Conservation (phyloP, 1,140 invertebrate species). For the Ostrea denselamellosa region DNA sequence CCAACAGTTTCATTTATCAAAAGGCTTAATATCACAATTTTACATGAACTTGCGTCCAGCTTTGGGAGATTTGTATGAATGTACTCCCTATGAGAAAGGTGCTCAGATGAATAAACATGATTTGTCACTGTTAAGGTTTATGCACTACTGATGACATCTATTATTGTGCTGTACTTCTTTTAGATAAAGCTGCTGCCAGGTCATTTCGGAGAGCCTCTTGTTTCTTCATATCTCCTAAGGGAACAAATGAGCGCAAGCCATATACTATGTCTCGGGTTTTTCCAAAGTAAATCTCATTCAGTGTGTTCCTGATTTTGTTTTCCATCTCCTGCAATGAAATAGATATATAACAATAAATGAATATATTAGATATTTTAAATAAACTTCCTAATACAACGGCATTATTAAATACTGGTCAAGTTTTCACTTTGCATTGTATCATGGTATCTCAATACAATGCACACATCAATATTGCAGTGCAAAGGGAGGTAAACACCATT, state of each 20-base stretch:
- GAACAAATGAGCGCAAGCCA: slow-evolving; percentile 93
- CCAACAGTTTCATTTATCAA: neutral
- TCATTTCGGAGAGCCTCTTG: slow-evolving; percentile 92
- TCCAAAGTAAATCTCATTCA: slow-evolving; percentile 99
- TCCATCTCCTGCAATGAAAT: slow-evolving; percentile 98
- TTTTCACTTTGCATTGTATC: too few species aligned
- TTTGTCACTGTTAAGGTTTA: neutral
- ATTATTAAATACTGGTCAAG: too few species aligned
- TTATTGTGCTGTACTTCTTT: slow-evolving; percentile 49
- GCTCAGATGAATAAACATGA: slow-evolving; percentile 19
- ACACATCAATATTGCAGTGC: neutral
- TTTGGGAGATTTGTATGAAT: slow-evolving; percentile 16
- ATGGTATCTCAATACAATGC: too few species aligned
- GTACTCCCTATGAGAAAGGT: slow-evolving; percentile 5
- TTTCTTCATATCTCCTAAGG: slow-evolving; percentile 89
- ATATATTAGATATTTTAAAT: too few species aligned
- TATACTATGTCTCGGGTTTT: slow-evolving; percentile 99
- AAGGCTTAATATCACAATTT: neutral
- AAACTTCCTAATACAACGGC: too few species aligned
- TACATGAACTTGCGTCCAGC: slow-evolving; percentile 13
- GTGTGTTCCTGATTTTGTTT: slow-evolving; percentile 98
- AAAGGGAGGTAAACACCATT: neutral
- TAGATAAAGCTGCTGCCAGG: slow-evolving; percentile 83
- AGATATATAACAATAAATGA: neutral
- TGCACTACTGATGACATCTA: neutral